Evolutionary conservation across 2,113 vertebrate genomes (phyloP).

Genomic region (Pygathrix nemaeus): DNA sequence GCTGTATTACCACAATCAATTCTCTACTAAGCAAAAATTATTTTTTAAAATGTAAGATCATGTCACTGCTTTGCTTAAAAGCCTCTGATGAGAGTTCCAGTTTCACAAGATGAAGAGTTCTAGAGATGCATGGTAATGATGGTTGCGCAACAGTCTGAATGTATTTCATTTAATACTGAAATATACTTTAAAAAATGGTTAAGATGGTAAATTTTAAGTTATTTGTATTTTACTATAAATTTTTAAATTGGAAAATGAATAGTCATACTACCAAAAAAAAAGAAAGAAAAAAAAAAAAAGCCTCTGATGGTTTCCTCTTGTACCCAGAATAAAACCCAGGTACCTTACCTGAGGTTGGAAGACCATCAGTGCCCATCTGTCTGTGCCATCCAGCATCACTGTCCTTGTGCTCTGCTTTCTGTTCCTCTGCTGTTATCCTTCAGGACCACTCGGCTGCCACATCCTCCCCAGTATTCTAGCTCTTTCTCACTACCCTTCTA

Average conservation of each 20-base stretch:
- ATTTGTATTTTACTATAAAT: neutral
- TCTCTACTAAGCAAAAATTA: constrained; percentile 18
- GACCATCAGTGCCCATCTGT: neutral
- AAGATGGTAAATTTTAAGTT: neutral
- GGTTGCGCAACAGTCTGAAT: neutral
- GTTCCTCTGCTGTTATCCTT: neutral
- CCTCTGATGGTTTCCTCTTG: neutral
- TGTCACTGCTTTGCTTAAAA: constrained; percentile 48
- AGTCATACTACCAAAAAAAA: neutral
- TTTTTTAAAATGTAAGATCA: constrained; percentile 47
- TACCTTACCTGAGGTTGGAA: neutral
- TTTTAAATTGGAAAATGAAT: neutral
- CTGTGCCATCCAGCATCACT: fast-evolving
- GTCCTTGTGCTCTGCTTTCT: neutral
- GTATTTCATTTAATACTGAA: neutral
- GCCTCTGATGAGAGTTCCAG: neutral
- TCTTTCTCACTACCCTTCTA: neutral
- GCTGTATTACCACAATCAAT: neutral
- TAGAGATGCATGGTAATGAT: neutral
- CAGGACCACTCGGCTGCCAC: neutral
- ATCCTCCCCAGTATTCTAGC: neutral
- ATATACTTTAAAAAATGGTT: neutral
- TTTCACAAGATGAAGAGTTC: neutral
- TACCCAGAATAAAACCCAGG: neutral
- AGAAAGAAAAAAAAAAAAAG: neutral